These are phyloP conservation scores for Hippolais icterina DNA, from an alignment of 2,113 vertebrate species.

Conservation along the genomic window DNA sequence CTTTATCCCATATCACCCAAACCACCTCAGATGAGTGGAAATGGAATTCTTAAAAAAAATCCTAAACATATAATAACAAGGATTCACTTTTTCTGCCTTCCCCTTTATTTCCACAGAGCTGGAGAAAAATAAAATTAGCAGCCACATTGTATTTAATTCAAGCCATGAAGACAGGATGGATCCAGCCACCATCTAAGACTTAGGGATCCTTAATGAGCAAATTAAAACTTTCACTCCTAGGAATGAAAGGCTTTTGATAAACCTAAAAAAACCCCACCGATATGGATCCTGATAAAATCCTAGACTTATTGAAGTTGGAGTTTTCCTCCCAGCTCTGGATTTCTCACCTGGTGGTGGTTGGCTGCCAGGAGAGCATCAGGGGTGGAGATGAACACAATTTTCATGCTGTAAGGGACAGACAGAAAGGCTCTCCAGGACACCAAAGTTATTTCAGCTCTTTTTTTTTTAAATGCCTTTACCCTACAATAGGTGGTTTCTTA, in stretches of 20 bases:
- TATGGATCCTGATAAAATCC: background rate
- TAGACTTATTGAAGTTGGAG: background rate
- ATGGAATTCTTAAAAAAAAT: background rate
- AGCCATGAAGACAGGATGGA: background rate
- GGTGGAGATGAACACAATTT: background rate
- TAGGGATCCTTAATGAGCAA: background rate
- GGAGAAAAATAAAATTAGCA: background rate
- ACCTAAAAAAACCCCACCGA: background rate
- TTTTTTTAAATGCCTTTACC: background rate
- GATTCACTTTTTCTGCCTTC: background rate
- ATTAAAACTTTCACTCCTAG: background rate
- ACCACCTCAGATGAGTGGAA: background rate
- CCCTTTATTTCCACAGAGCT: background rate
- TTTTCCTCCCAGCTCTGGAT: background rate
- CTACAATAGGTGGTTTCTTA: background rate
- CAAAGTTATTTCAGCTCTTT: background rate
- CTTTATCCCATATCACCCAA: background rate
- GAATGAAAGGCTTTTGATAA: background rate
- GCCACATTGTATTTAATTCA: background rate
- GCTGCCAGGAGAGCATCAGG: background rate
- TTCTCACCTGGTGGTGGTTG: background rate
- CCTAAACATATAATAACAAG: background rate
- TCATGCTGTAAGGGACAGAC: background rate
- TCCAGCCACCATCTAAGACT: background rate
- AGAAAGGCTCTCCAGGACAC: background rate